These are phyloP conservation scores for Dynastes maya DNA, from an alignment of 2,888 invertebrate species.

Conservation along the genomic window DNA sequence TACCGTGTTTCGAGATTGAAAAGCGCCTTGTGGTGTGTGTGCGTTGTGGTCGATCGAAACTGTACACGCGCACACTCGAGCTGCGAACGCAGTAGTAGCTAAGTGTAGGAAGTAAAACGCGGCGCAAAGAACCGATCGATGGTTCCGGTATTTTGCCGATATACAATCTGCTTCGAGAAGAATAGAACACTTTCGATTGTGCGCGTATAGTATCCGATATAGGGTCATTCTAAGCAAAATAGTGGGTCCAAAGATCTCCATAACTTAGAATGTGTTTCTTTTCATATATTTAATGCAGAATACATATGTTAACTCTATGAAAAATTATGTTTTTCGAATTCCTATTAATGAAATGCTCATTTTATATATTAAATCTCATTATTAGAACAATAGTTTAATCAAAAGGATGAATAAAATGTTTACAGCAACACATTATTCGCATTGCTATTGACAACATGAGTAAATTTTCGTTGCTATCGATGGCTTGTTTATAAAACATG, in stretches of 20 bases:
- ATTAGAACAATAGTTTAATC: too few species aligned
- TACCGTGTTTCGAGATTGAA: background rate
- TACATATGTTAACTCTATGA: too few species aligned
- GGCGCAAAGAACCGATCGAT: slow-evolving; percentile 31
- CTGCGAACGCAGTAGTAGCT: background rate
- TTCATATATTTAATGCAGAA: too few species aligned
- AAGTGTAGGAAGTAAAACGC: slow-evolving; percentile 28
- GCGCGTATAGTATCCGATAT: background rate
- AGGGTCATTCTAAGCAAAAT: background rate
- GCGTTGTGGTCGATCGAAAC: slow-evolving; percentile 36
- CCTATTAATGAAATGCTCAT: too few species aligned
- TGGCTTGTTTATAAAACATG: too few species aligned
- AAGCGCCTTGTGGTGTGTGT: background rate
- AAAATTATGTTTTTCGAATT: too few species aligned
- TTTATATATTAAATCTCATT: too few species aligned
- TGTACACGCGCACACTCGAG: slow-evolving; percentile 41
- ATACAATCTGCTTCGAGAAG: background rate
- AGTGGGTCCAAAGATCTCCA: background rate
- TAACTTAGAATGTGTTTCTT: too few species aligned
- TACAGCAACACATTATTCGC: too few species aligned
- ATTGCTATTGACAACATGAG: too few species aligned
- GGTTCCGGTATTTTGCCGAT: slow-evolving; percentile 34
- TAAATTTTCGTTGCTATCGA: too few species aligned
- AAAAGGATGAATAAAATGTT: too few species aligned
- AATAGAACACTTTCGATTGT: background rate